These are phyloP conservation scores for Lithophane semibrunnea DNA, from an alignment of 2,888 invertebrate genomes.

Conservation along the genomic window DNA sequence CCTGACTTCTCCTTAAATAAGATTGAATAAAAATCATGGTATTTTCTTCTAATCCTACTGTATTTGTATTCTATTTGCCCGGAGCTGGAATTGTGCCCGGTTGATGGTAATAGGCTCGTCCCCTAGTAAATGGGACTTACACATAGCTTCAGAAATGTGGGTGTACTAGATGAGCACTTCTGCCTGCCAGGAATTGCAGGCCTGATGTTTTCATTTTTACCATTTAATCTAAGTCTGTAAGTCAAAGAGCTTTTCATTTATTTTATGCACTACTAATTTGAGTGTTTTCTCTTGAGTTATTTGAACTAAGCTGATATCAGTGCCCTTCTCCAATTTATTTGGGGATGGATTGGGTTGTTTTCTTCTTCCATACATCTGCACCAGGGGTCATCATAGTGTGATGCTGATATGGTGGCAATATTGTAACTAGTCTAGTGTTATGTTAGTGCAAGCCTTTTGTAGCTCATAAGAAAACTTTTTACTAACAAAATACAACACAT, in stretches of 20 bases:
- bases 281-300: neutral
- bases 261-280: neutral
- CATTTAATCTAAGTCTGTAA: neutral
- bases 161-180: too few relatives aligned
- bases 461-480: too few relatives aligned
- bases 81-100: too few relatives aligned
- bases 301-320: neutral
- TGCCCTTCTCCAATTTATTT: neutral
- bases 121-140: too few relatives aligned
- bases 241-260: neutral
- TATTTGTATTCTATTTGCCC: neutral
- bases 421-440: neutral
- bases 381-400: neutral
- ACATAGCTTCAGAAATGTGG: too few relatives aligned
- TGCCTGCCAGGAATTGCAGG: too few relatives aligned
- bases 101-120: too few relatives aligned
- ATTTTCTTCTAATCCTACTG: too few relatives aligned
- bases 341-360: neutral
- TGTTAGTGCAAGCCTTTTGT: neutral
- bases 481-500: neutral
- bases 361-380: neutral
- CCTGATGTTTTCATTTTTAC: too few relatives aligned
- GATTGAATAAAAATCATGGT: neutral
- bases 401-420: neutral
- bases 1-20: neutral